Evolutionary conservation across 2,113 vertebrate genomes (phyloP).

Genomic region (Labrus mixtus): DNA sequence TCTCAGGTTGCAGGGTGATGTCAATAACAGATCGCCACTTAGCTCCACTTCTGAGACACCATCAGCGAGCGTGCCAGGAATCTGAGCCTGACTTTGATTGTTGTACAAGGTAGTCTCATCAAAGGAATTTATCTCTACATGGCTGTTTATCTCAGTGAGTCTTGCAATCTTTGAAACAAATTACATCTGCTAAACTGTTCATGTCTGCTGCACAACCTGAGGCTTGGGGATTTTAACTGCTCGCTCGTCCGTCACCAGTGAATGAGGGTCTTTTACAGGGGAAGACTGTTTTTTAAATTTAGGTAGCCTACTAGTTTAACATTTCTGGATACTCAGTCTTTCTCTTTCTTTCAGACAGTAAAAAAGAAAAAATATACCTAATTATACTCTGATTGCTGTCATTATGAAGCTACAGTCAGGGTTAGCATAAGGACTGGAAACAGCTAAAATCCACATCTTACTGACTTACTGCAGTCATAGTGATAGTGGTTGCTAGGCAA

Average conservation of each 20-base stretch:
- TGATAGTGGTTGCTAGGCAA: too few relatives aligned
- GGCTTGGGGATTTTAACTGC: not conserved
- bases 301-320: not conserved
- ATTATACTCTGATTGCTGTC: not conserved
- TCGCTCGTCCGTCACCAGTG: not conserved
- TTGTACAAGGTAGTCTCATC: not conserved
- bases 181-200: not conserved
- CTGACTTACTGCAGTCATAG: too few relatives aligned
- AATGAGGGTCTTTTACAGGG: not conserved
- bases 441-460: too few relatives aligned
- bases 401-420: not conserved
- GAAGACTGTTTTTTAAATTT: not conserved
- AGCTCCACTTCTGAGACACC: constrained; percentile 27
- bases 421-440: too few relatives aligned
- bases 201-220: not conserved
- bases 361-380: not conserved
- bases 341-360: too few relatives aligned
- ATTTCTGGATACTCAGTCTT: not conserved
- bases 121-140: not conserved
- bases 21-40: constrained; percentile 43
- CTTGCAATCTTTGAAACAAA: not conserved
- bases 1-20: constrained; percentile 54
- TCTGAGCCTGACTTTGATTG: constrained; percentile 16
- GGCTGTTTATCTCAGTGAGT: not conserved
- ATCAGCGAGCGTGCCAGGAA: constrained; percentile 40